Evolutionary conservation across 1,140 invertebrate genomes (phyloP).

Genomic region (Chelonus insularis): DNA sequence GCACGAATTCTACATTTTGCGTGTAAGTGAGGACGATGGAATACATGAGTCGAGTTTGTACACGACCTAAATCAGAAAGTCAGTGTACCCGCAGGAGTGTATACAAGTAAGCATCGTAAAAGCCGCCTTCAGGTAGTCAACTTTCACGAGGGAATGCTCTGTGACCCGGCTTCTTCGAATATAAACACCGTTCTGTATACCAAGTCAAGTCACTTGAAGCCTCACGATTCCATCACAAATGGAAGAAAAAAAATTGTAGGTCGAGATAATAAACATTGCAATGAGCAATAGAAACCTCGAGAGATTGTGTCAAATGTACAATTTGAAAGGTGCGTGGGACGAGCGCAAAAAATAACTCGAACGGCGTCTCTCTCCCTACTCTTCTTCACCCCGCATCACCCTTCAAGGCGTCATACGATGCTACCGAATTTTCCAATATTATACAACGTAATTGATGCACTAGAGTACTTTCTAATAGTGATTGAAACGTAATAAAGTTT

Average conservation of each 20-base stretch:
- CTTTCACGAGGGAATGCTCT: constrained; percentile 5
- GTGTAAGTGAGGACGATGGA: neutral
- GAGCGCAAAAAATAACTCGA: constrained; percentile 32
- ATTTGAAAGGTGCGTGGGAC: constrained; percentile 27
- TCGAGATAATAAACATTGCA: constrained; percentile 31
- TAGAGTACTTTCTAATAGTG: too few relatives aligned
- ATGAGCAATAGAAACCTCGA: constrained; percentile 5
- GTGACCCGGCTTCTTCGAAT: neutral
- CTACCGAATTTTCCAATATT: neutral
- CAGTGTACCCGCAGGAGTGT: constrained; percentile 1
- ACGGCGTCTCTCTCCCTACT: constrained; percentile 35
- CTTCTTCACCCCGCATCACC: constrained; percentile 3
- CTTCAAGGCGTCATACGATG: constrained; percentile 24
- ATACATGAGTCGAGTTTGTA: neutral
- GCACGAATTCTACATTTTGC: neutral
- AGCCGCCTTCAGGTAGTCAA: neutral
- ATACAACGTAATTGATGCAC: neutral
- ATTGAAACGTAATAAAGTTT: too few relatives aligned
- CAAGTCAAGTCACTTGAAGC: neutral
- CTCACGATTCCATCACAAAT: neutral
- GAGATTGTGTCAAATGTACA: constrained; percentile 2
- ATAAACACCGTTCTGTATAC: neutral
- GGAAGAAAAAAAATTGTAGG: neutral
- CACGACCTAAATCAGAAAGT: constrained; percentile 4
- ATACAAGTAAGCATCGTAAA: neutral